Percentiles rank a stretch among this genome's conserved stretches.
Evolutionary conservation across 2,888 invertebrate species (phyloP).

Genomic region (Oeneis ivallda): DNA sequence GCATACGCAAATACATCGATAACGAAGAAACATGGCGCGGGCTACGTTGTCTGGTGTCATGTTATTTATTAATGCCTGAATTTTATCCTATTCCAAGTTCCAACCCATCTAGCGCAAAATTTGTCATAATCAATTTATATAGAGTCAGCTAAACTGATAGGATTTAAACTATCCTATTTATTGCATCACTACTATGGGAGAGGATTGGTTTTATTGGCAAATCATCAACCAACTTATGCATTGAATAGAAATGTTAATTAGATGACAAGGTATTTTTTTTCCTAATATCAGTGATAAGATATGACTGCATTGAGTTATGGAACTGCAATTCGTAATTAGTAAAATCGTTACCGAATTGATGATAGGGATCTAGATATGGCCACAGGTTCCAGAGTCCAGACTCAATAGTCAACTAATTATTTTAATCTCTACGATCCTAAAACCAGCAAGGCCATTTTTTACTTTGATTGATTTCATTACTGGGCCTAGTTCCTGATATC

Average conservation of each 20-base stretch:
- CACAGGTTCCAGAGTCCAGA: background rate
- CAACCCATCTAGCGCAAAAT: background rate
- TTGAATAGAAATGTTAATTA: no score
- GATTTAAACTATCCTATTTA: background rate
- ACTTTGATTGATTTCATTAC: no score
- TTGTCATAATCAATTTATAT: no score
- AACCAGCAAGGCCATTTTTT: no score
- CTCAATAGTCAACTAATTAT: no score
- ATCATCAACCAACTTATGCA: background rate
- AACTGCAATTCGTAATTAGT: background rate
- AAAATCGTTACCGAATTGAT: background rate
- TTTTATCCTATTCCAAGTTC: background rate
- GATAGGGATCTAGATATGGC: background rate
- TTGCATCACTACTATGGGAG: background rate
- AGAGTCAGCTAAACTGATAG: background rate
- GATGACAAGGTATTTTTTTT: background rate
- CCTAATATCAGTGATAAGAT: background rate
- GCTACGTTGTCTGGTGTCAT: constrained; percentile 4
- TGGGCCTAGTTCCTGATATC: background rate
- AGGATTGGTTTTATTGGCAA: background rate
- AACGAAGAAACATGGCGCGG: background rate
- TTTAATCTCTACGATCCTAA: no score
- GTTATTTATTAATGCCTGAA: constrained; percentile 1
- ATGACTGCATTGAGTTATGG: background rate
- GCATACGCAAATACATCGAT: constrained; percentile 14